Base-by-base conservation (phyloP, 2,113 vertebrate species). In the Garra rufa region DNA sequence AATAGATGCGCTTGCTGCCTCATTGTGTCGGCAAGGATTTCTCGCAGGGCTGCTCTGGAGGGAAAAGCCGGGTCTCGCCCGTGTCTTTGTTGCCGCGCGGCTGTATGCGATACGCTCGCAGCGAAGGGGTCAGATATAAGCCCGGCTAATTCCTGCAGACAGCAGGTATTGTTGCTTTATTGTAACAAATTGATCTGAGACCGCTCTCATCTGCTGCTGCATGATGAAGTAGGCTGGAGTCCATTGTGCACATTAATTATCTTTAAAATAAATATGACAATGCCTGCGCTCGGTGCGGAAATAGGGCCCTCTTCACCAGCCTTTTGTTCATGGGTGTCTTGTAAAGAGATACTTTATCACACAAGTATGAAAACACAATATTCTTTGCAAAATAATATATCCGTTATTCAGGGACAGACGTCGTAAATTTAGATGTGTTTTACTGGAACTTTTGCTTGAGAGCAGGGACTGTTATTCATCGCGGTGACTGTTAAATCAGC, bases 171-270 rank as follows among this genome's bases (percentile, higher is more conserved):
- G 87, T 85, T 85, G 75, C 84, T 88, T 85, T 82, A 86, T 86
- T 85, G 82, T 73, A 83, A 85, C 84, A 86, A 84, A 86, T 86
- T 65, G 82, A 70, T 87, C 48, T 41, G 85, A 85, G 83, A 69
- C 73, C 13, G 15, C 63, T 81, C 34, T 86, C 38, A 17, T 52
- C 81, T 75, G 59, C 74, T 43, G 69, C 63, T 44, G 71, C 70
- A 24, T 65, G 69, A 84, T 78, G 79, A 73, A 85, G 50, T 43
- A 57, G 82, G 85, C 81, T 78, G 77, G 48, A 48, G 21, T 67
- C 83, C 76, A 81, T 79, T 85, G 70, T 87, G 84, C 84, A 83
- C 80, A 88, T 90, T 88, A 89, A 87, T 90, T 86, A 82, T 89
- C 82, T 87, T 89, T 83, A 65, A 83, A 88, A 86, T 87, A 89